phyloP scores from a whole-genome alignment of 2,113 vertebrate species.

The Pipra filicauda region DNA sequence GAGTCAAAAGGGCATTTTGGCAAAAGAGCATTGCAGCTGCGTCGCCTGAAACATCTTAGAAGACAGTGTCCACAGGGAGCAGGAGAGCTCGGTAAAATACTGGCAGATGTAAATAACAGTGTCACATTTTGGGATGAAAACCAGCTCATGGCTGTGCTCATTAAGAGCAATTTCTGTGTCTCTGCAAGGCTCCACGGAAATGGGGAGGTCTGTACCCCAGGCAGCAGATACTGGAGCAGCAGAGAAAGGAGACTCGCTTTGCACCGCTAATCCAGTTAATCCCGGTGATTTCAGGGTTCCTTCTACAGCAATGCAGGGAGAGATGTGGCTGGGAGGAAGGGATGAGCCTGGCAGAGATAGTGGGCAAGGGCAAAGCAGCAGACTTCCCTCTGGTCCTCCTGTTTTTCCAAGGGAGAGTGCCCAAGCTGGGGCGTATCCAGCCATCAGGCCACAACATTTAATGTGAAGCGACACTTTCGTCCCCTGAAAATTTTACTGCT shows the following conservation, averaged over 20 bases:
- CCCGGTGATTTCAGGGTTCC: neutral
- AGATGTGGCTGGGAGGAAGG: neutral
- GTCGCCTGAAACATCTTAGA: neutral
- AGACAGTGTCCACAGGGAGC: neutral
- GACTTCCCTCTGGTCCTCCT: neutral
- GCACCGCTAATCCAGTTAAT: constrained; percentile 31
- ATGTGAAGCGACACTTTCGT: neutral
- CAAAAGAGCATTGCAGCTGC: constrained; percentile 14
- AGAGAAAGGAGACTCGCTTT: neutral
- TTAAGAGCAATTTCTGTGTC: constrained; percentile 37
- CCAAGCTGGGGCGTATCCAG: neutral
- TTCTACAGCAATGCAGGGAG: neutral
- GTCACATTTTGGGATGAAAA: constrained; percentile 48
- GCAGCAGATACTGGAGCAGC: neutral
- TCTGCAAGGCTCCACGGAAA: constrained; percentile 4
- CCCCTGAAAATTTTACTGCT: constrained; percentile 10
- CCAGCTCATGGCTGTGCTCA: constrained; percentile 13
- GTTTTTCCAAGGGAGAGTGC: neutral
- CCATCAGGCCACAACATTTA: neutral
- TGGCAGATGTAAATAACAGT: constrained; percentile 54
- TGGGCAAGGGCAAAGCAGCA: constrained; percentile 4
- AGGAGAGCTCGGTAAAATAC: neutral
- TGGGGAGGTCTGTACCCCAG: constrained; percentile 21
- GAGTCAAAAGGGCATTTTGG: constrained; percentile 13
- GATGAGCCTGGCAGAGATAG: neutral